Percentiles rank a stretch among this genome's conserved stretches.
Conservation (phyloP, 64 coral and sea anemone genomes). For the Montipora cactus region DNA sequence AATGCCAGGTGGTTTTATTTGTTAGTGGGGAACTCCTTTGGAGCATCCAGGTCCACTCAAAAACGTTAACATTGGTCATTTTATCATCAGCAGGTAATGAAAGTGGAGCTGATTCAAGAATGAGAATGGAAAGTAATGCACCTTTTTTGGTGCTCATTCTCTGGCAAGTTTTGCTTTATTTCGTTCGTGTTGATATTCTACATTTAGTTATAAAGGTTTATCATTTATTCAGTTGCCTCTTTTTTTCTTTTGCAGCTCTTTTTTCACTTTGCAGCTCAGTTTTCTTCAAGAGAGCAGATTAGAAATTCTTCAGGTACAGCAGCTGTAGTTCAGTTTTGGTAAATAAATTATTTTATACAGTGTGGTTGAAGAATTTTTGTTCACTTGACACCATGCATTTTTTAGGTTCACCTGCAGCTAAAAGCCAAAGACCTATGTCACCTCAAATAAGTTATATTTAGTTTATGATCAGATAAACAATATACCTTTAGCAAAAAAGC, state of each 20-base stretch:
- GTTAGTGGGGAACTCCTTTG: too few relatives aligned
- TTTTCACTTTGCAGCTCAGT: constrained; percentile 16
- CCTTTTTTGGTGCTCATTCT: not conserved
- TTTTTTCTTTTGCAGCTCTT: not conserved
- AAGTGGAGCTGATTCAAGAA: constrained; percentile 13
- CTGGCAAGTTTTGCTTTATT: not conserved
- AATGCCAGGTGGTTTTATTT: too few relatives aligned
- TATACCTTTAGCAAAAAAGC: too few relatives aligned
- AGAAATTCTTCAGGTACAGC: constrained; percentile 33
- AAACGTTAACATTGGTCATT: not conserved
- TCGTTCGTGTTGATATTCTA: too few relatives aligned
- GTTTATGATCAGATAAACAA: not conserved
- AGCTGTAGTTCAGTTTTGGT: not conserved
- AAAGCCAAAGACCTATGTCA: constrained; percentile 24
- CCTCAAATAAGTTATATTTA: not conserved
- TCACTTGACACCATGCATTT: not conserved
- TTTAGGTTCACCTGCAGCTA: not conserved
- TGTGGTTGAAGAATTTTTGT: not conserved
- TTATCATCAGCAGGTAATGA: not conserved
- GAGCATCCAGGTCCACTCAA: too few relatives aligned
- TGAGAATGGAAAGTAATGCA: not conserved
- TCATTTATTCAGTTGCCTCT: too few relatives aligned
- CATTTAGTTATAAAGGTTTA: too few relatives aligned
- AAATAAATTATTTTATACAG: too few relatives aligned
- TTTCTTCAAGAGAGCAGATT: constrained; percentile 29